Evolutionary conservation across 2,888 invertebrate genomes (phyloP).

Genomic region (Calameuta idolon): DNA sequence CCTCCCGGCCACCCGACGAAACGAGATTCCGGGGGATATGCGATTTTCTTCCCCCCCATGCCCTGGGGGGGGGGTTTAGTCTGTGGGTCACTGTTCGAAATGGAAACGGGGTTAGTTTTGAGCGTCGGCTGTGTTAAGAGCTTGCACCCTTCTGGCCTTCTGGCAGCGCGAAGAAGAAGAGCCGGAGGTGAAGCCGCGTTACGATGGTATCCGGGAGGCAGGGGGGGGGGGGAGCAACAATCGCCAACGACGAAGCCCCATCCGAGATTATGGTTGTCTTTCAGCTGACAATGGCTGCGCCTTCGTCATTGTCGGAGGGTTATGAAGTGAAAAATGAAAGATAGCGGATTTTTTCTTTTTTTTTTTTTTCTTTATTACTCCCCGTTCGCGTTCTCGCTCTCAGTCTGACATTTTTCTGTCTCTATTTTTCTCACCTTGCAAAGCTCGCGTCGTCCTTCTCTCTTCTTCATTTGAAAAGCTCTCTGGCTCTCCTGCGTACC

Average conservation of each 20-base stretch:
- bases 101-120: neutral
- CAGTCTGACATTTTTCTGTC: neutral
- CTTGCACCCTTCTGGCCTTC: neutral
- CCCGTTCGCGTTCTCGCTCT: neutral
- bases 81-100: neutral
- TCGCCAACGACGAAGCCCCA: neutral
- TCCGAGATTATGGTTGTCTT: neutral
- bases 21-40: neutral
- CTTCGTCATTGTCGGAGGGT: slow-evolving; percentile 56
- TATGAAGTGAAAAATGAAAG: slow-evolving; percentile 64
- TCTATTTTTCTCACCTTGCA: neutral
- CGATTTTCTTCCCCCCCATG: neutral
- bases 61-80: neutral
- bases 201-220: neutral
- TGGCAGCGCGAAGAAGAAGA: neutral
- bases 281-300: slow-evolving; percentile 28
- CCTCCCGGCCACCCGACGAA: neutral
- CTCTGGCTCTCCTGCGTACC: too few species aligned
- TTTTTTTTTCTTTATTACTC: slow-evolving; percentile 12
- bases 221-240: neutral
- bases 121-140: neutral
- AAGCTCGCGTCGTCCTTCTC: neutral
- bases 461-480: neutral
- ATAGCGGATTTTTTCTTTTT: slow-evolving; percentile 43
- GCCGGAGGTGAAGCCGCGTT: neutral